Percentiles rank a stretch among this genome's conserved stretches.
Conservation (phyloP, 2,888 invertebrate species). For the Corbicula japonica region DNA sequence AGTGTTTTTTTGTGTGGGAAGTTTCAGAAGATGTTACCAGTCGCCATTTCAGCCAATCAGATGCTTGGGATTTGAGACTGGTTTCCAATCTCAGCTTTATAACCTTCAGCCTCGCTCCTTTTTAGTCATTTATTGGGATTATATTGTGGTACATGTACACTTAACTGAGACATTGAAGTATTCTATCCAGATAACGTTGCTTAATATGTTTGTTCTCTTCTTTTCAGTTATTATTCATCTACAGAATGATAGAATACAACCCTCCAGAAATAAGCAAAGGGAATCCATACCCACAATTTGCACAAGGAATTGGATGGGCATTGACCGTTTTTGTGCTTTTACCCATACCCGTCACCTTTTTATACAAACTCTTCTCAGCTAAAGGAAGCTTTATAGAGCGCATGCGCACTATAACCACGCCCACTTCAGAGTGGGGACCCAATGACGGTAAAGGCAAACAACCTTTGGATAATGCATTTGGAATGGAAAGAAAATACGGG, state of each 20-base stretch:
- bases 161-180: too few species aligned
- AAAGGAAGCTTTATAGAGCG: constrained; percentile 59
- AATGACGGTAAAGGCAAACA: constrained; percentile 66
- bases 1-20: too few species aligned
- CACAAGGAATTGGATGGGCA: constrained; percentile 78
- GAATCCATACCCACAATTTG: constrained; percentile 72
- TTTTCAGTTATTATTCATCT: constrained; percentile 76
- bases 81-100: too few species aligned
- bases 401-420: constrained; percentile 67
- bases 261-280: constrained; percentile 70
- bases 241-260: constrained; percentile 75
- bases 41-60: too few species aligned
- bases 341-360: constrained; percentile 76
- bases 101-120: too few species aligned
- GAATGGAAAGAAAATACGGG: constrained; percentile 53
- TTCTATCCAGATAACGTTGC: background rate
- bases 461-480: constrained; percentile 30
- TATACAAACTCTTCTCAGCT: constrained; percentile 65
- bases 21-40: too few species aligned
- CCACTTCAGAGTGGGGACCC: constrained; percentile 73
- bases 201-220: background rate
- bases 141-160: too few species aligned
- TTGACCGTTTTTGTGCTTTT: constrained; percentile 70
- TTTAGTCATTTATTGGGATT: too few species aligned
- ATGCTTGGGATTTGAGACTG: too few species aligned